Evolutionary conservation across 2,888 invertebrate species (phyloP), one percentile per base, ranked within the genome.

Genomic region (Aphrophora alni): DNA sequence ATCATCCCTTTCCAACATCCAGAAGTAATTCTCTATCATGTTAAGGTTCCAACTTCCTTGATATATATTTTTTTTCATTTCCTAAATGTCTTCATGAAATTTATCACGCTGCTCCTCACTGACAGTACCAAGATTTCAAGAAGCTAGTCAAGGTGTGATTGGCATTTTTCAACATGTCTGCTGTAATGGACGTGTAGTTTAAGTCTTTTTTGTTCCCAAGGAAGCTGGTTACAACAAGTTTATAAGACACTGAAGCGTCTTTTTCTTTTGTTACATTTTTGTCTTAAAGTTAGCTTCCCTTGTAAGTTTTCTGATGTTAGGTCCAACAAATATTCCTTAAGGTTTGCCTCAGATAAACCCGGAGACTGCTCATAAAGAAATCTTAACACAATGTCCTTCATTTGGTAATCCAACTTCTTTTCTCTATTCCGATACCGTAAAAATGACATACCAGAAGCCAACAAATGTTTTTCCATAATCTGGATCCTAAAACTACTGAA

Each of bases 171-270:
- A 83, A 51, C 81, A 81, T 80, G 75, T 44, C 72, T 80, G n/a
- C 74, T 33, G 76, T 77, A 82, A 81, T 82, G 70, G 78, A 78
- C 75, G 83, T 83, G 74, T 77, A 82, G 44, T 82, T 38, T 33
- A 78, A 77, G 71, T 83, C 77, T 21, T 75, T 72, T n/a, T 17
- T 72, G 21, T 72, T 83, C 24, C 81, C 82, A 70, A 81, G 81
- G 82, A 83, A 81, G 28, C 28, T 79, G 28, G 44, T 38, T 38
- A 83, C 77, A n/a, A n/a, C n/a, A 26, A 78, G 10, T 59, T 80
- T 83, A 51, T 82, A 81, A 75, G 78, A 82, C 51, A 51, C 70
- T 78, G 79, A 80, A 14, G 76, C 81, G 77, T 69, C 28, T 79
- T 82, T 82, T 77, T 81, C 81, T 2, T 75, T 75, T 17, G 24